Base-by-base conservation (phyloP, 2,113 vertebrate genomes). In the Tringa solitaria region DNA sequence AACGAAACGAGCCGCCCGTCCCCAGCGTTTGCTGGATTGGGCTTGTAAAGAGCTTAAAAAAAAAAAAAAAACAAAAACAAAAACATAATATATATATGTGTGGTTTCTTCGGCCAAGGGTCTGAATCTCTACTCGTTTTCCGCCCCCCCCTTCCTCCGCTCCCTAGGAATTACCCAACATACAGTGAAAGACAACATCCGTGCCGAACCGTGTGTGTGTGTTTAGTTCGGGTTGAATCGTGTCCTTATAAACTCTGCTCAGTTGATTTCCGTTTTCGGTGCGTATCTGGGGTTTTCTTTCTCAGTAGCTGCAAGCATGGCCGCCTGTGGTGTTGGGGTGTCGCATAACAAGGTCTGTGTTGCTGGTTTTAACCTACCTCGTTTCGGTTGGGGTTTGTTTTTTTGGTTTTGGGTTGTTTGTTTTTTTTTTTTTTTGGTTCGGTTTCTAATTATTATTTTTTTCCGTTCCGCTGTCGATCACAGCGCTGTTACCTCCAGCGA, bases 361-460 rank as follows among this genome's bases (percentile, higher is more conserved):
- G 97, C 98, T 98, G 97, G 98, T 98, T 97, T 98, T 98, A 98
- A 98, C 98, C 98, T 99, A 99, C 99, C 98, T 99, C 98, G 98
- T 98, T 98, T 98, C 4, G 90, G 98, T 97, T 98, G 93, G 96
- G 90, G 94, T 95, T 97, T 89, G 84, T 92, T 95, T 92, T 65
- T 15, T 53, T 9, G 16, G 43, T 45, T 46, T 19, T n/a, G n/a
- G 45, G 45, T 46, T 46, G 18, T 46, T 45, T 46, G 8, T 20
- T 46, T 46, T 46, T 46, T 43, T 95, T 98, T 94, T 51, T 65
- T 89, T 65, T 54, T 77, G 19, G 21, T n/a, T 59, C 22, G 57
- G 33, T 90, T 67, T 61, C 78, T 46, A 22, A 5, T 46, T 94
- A 43, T 67, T 73, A 87, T 73, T 82, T 93, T 87, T 82, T 95